phyloP scores from a whole-genome alignment of 2,113 vertebrate genomes.

The Solea solea region DNA sequence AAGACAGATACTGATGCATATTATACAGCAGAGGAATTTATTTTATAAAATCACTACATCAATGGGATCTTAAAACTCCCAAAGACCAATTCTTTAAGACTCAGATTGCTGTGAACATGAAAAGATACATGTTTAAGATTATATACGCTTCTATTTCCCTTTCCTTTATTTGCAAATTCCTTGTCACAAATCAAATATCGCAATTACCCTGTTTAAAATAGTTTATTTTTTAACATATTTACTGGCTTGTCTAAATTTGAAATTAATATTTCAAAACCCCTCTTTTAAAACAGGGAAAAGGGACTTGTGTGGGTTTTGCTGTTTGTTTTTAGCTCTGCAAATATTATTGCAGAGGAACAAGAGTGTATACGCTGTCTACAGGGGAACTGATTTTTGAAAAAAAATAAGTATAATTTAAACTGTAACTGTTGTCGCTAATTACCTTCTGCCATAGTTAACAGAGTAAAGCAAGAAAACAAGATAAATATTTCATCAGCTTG shows the following conservation, averaged over 20 bases:
- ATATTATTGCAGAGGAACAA: conserved; percentile 3
- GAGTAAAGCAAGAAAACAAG: conserved; percentile 77
- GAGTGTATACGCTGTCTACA: conserved; percentile 6
- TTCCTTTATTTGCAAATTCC: background rate
- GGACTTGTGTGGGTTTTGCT: no score
- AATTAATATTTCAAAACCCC: conserved; percentile 11
- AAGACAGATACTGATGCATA: conserved; percentile 8
- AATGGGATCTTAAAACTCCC: no score
- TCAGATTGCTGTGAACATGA: no score
- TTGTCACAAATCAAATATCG: background rate
- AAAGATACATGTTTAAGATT: no score
- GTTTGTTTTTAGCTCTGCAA: background rate
- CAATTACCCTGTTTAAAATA: conserved; percentile 22
- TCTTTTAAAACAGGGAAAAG: background rate
- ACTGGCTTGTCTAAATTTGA: conserved; percentile 1
- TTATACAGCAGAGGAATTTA: background rate
- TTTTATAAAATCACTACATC: background rate
- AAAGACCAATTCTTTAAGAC: no score
- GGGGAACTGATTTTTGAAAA: conserved; percentile 15
- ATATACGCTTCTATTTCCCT: no score
- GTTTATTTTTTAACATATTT: conserved; percentile 10
- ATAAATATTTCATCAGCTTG: conserved; percentile 81
- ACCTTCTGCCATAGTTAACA: conserved; percentile 74
- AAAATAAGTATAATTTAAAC: conserved; percentile 49
- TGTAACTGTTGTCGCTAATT: conserved; percentile 69